A percentile compares a stretch with the other conserved stretches of the same genome.
These are phyloP conservation scores for Nothobranchius furzeri DNA, from an alignment of 2,113 vertebrate species.

Conservation along the genomic window DNA sequence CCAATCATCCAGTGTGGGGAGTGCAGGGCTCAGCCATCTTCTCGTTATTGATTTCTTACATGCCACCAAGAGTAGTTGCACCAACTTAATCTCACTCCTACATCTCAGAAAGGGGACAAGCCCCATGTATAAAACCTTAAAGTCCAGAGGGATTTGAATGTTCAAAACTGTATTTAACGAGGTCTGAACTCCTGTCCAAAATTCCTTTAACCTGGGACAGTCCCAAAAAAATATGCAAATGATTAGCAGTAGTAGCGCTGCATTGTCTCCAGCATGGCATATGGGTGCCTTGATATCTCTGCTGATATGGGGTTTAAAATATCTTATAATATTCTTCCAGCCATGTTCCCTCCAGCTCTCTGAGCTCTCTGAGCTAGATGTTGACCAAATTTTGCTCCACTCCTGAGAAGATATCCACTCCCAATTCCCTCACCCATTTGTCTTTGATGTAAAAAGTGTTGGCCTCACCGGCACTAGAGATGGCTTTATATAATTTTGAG, in stretches of 20 bases:
- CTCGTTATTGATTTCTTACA: too few species aligned
- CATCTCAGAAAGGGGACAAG: too few species aligned
- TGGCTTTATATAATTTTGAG: neutral
- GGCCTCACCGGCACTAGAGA: neutral
- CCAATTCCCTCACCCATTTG: neutral
- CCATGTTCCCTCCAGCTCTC: neutral
- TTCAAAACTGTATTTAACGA: neutral
- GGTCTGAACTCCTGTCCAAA: neutral
- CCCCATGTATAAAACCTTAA: neutral
- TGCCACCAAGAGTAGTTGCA: too few species aligned
- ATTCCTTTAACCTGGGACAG: neutral
- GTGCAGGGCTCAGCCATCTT: too few species aligned
- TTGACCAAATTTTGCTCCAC: neutral
- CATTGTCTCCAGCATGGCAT: neutral
- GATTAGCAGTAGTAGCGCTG: neutral
- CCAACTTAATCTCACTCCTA: neutral
- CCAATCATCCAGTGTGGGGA: too few species aligned
- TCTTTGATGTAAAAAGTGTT: neutral
- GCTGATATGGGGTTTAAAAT: neutral
- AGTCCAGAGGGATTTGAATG: neutral
- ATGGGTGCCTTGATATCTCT: neutral
- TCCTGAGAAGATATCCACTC: neutral
- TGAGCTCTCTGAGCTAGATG: neutral
- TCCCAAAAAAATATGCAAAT: too few species aligned
- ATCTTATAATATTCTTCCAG: neutral